Evolutionary conservation across 2,888 invertebrate species (phyloP), one percentile per base, ranked within the genome.

Genomic region (Lepidochrysops patricia): DNA sequence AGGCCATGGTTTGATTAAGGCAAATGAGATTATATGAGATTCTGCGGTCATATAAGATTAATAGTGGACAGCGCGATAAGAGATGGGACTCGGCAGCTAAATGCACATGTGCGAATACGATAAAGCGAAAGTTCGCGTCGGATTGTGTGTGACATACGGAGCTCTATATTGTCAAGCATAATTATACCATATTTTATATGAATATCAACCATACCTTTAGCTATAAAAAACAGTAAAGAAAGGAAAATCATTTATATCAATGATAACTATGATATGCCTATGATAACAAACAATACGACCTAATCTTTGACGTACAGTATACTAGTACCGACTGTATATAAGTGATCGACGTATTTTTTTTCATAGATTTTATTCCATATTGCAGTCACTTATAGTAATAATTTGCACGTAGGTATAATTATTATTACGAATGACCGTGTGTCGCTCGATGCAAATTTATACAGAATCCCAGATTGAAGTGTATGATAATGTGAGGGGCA

Each of bases 61-160:
- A 88, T 88, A 83, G 84, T 85, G 87, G 85, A 78, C 79, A 58
- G 68, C 64, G 68, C 77, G 88, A 88, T 88, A 88, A 88, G 71
- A 78, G 78, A 81, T 84, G 84, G 84, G 80, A 83, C n/a, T n/a
- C n/a, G n/a, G n/a, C n/a, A n/a, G 84, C 82, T 85, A 86, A 89
- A 88, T 88, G 86, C 85, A 86, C 87, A 86, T 88, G 86, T 87
- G 88, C 80, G 80, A 86, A 87, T 82, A 82, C 83, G 88, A 87
- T 87, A 87, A 84, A 78, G 79, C 76, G 75, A 85, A 78, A 79
- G 75, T 76, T 78, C 69, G 78, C 74, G 68, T 74, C 74, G 79
- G 75, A 77, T 79, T 62, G 65, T 68, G 60, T 37, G 61, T 34
- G 58, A 65, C 63, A 61, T 58, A 59, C 15, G 26, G 34, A 5